Evolutionary conservation across 1,140 invertebrate species (phyloP).

Genomic region (Zelostemma sp.): DNA sequence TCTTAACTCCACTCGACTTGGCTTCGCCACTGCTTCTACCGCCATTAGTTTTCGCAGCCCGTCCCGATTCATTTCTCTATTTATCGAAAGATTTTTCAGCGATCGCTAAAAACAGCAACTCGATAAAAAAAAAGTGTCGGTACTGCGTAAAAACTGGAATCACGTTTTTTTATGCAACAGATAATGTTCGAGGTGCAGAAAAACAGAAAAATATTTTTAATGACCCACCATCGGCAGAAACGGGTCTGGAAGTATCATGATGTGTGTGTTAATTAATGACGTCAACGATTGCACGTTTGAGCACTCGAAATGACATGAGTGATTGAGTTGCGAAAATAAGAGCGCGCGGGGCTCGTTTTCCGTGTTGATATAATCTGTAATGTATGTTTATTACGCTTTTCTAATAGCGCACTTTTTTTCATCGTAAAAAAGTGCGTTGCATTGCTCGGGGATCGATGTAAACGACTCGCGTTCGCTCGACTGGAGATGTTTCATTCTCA

Average conservation of each 20-base stretch:
- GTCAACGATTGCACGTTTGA: conserved; percentile 41
- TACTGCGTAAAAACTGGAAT: no score
- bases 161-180: not conserved
- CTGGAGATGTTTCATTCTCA: no score
- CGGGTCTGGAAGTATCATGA: conserved; percentile 13
- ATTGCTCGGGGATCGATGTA: no score
- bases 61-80: not conserved
- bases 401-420: not conserved
- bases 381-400: conserved; percentile 12
- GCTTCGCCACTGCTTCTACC: conserved; percentile 42
- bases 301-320: conserved; percentile 32
- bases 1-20: conserved; percentile 56
- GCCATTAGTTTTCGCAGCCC: conserved; percentile 22
- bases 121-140: no score
- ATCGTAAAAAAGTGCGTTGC: no score
- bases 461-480: no score
- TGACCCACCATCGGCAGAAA: conserved; percentile 9
- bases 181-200: not conserved
- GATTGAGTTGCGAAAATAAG: conserved; percentile 28
- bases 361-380: conserved; percentile 19
- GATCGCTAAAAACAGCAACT: no score
- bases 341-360: conserved; percentile 20
- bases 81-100: no score
- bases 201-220: conserved; percentile 14
- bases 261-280: conserved; percentile 49